Percentiles rank a stretch among this genome's conserved stretches.
Conservation (phyloP, 2,888 invertebrate genomes). For the Perdita meconis region DNA sequence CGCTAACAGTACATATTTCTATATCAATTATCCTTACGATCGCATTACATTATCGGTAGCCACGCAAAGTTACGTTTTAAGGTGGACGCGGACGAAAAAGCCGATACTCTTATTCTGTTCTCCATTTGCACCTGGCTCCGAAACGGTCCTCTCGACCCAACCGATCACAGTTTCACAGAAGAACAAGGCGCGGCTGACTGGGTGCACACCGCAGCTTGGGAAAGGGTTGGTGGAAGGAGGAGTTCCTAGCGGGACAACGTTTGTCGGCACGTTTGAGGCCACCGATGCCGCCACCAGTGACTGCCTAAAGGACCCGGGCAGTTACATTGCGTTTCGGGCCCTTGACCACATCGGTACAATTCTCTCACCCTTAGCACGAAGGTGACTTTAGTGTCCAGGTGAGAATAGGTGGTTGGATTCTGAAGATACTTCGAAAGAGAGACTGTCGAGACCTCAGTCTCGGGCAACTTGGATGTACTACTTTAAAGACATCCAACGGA, state of each 20-base stretch:
- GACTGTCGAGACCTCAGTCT: conserved; percentile 3
- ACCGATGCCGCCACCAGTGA: conserved; percentile 78
- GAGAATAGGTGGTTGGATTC: conserved; percentile 36
- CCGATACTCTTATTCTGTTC: not conserved
- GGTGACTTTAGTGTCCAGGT: conserved; percentile 22
- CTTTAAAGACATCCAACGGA: too few relatives aligned
- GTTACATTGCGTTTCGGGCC: conserved; percentile 44
- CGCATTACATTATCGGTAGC: not conserved
- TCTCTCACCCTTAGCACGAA: conserved; percentile 33
- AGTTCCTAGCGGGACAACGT: conserved; percentile 81
- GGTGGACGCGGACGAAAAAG: not conserved
- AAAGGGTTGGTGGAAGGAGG: conserved; percentile 63
- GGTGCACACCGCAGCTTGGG: conserved; percentile 50
- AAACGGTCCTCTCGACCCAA: conserved; percentile 14
- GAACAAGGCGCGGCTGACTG: conserved; percentile 24
- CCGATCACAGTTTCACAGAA: conserved; percentile 42
- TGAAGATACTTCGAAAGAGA: conserved; percentile 20
- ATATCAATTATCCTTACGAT: not conserved
- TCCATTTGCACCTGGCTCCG: conserved; percentile 36
- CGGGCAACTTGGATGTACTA: not conserved
- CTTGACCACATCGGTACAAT: conserved; percentile 31
- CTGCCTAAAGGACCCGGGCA: conserved; percentile 64
- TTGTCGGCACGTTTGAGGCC: conserved; percentile 83
- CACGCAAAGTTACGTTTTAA: not conserved
- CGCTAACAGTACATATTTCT: not conserved